Evolutionary conservation across 2,888 invertebrate species (phyloP).

Genomic region (Trichacis sp.): DNA sequence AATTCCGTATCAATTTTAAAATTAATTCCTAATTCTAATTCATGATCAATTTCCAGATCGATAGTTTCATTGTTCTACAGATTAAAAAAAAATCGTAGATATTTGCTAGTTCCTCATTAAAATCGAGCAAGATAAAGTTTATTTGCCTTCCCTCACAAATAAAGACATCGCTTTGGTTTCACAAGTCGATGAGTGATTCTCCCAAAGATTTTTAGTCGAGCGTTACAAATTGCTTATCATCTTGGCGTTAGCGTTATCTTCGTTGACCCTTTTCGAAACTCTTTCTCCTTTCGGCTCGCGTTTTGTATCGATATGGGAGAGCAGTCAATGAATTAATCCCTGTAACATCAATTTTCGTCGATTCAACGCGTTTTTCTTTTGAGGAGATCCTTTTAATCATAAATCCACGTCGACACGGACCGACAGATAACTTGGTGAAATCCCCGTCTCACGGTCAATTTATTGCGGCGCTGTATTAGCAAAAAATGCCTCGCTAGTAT

Average conservation of each 20-base stretch:
- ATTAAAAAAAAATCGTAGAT: too few relatives aligned
- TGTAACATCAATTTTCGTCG: constrained; percentile 43
- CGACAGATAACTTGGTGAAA: constrained; percentile 42
- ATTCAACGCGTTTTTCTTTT: constrained; percentile 40
- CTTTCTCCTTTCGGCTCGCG: constrained; percentile 45
- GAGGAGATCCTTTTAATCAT: constrained; percentile 38
- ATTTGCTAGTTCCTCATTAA: too few relatives aligned
- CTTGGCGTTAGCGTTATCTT: constrained; percentile 57
- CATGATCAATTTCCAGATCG: too few relatives aligned
- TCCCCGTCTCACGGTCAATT: constrained; percentile 34
- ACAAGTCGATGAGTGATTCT: constrained; percentile 42
- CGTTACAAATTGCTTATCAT: constrained; percentile 68
- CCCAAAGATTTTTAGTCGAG: constrained; percentile 41
- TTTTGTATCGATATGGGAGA: constrained; percentile 14
- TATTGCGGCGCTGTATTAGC: constrained; percentile 40
- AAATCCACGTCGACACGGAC: constrained; percentile 43
- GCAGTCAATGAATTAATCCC: constrained; percentile 34
- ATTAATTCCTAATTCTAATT: too few relatives aligned
- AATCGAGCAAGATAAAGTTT: neutral
- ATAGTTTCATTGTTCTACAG: too few relatives aligned
- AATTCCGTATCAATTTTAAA: too few relatives aligned
- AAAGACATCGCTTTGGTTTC: constrained; percentile 22
- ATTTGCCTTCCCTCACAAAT: constrained; percentile 4
- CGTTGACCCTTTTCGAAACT: constrained; percentile 51
- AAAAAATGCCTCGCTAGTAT: constrained; percentile 39